Evolutionary conservation across 2,888 invertebrate species (phyloP), one percentile per base, ranked within the genome.

Genomic region (Cryptocephalus moraei): DNA sequence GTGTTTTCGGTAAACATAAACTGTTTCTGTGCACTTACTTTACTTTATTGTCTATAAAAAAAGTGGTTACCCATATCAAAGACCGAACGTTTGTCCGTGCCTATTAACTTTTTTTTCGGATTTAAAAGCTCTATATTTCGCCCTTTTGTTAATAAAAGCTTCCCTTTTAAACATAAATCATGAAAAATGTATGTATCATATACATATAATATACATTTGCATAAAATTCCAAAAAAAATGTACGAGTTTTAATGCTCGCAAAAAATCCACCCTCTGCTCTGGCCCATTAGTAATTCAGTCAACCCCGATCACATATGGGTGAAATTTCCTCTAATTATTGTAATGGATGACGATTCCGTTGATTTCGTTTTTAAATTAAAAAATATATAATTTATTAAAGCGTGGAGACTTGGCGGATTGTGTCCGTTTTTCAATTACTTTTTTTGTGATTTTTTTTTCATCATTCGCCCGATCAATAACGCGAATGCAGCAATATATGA

Each of bases 281-380:
- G 11, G 14, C 13, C 40, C 63, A 63, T 65, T 65, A 64, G 62
- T 60, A 61, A 64, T 65, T 63, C 64, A 64, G 63, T 63, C 64
- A 64, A 63, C 64, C 64, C 60, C 65, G 64, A 65, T 65, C 65
- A 63, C 63, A 64, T 63, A 58, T 62, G 62, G 62, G 56, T 59
- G 58, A 63, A 64, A 63, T 64, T 60, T 60, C 57, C 64, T 62
- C 63, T 66, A 65, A 66, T 66, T 63, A 65, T 63, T 62, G 65
- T 65, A 65, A 66, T 65, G 65, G 65, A 65, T 62, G 65, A 62
- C 63, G 63, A 64, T 64, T 65, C 59, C 58, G 63, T 52, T 60
- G 61, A 64, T 65, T 65, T 66, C 64, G 63, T 63, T 65, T 62
- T 64, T 64, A 60, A 59, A 63, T 61, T 57, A 54, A 62, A 63